A percentile compares a stretch with the other conserved stretches of the same genome.
Evolutionary conservation across 2,888 invertebrate genomes (phyloP).

Genomic region (Catonia carolina): DNA sequence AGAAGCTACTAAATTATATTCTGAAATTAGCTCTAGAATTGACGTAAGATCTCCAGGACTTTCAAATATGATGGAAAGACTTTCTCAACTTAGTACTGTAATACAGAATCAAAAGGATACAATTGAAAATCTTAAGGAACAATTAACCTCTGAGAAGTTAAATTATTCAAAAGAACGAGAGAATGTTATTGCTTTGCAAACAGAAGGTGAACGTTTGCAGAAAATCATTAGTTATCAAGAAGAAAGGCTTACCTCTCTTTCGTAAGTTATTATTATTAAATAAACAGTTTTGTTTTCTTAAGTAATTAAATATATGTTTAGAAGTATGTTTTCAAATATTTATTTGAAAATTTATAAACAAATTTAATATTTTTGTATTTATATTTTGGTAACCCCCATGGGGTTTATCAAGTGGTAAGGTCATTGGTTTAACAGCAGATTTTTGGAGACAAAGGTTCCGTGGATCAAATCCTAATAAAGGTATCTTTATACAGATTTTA

Average conservation of each 20-base stretch:
- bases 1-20: neutral
- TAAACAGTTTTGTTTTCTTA: too few relatives aligned
- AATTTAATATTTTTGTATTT: too few relatives aligned
- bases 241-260: slow-evolving; percentile 21
- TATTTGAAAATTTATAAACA: too few relatives aligned
- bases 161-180: neutral
- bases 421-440: too few relatives aligned
- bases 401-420: too few relatives aligned
- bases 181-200: slow-evolving; percentile 29
- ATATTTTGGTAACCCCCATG: too few relatives aligned
- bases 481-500: too few relatives aligned
- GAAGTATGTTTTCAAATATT: too few relatives aligned
- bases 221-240: slow-evolving; percentile 33
- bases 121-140: neutral
- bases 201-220: slow-evolving; percentile 23
- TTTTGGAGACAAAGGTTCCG: too few relatives aligned
- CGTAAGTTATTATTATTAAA: slow-evolving; percentile 20
- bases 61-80: slow-evolving; percentile 6
- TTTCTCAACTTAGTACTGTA: neutral
- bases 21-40: neutral
- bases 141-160: neutral
- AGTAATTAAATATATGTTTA: too few relatives aligned
- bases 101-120: neutral
- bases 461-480: too few relatives aligned
- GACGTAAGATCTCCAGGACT: slow-evolving; percentile 18